These are phyloP conservation scores for Himantopus leucocephalus DNA, from an alignment of 2,113 vertebrate genomes.

Conservation along the genomic window DNA sequence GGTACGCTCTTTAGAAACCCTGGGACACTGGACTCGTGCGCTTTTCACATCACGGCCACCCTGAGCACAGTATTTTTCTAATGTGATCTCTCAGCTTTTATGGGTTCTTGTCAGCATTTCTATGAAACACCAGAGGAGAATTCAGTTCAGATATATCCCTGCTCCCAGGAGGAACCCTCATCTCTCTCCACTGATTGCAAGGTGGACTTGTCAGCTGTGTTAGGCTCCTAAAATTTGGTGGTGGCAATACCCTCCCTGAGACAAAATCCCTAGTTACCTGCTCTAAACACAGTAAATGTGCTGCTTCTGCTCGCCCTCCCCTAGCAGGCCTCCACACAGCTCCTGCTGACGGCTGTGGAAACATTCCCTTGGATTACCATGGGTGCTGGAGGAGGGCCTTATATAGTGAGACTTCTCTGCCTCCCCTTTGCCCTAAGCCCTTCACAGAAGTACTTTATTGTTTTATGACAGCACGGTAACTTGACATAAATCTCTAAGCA, in stretches of 20 bases:
- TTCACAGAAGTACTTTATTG: constrained; percentile 53
- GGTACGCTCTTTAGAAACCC: not conserved
- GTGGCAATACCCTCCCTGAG: not conserved
- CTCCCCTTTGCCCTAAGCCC: constrained; percentile 27
- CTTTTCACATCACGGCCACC: not conserved
- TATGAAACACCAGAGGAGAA: not conserved
- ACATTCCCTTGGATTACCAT: not conserved
- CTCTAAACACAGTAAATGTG: not conserved
- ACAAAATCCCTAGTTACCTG: not conserved
- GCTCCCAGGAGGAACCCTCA: not conserved
- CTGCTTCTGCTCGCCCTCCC: not conserved
- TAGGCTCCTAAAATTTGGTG: not conserved
- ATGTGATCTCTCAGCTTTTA: not conserved
- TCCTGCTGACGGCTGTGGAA: not conserved
- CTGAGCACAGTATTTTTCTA: not conserved
- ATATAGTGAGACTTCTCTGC: constrained; percentile 1
- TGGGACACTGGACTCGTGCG: not conserved
- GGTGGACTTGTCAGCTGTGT: not conserved
- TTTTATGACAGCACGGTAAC: constrained; percentile 40
- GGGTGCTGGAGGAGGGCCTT: constrained; percentile 11
- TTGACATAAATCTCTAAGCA: constrained; percentile 29
- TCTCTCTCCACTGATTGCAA: not conserved
- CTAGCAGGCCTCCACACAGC: not conserved
- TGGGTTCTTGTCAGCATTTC: not conserved
- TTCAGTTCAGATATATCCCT: not conserved